Evolutionary conservation across 2,888 invertebrate species (phyloP), one percentile per base, ranked within the genome.

Genomic region (Parnassius mnemosyne): DNA sequence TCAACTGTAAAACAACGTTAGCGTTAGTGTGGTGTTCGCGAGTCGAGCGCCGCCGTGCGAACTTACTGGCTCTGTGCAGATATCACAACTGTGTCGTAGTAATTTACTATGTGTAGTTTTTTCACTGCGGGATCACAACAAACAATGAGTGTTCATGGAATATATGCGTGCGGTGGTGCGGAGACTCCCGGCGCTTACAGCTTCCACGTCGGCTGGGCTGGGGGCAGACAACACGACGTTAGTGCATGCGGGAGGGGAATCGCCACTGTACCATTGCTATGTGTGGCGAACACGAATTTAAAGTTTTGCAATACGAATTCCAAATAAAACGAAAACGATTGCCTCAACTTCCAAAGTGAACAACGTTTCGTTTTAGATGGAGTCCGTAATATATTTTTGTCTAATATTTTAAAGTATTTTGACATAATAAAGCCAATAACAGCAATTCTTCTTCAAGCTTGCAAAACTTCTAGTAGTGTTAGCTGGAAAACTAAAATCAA

Each of bases 1-100:
- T 95, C 95, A 92, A 92, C 95, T 95, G 94, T 83, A 94, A 94
- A 92, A 92, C 81, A 91, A 89, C 83, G 85, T 74, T 79, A 85
- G 80, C 73, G 86, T 89, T 90, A 89, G 84, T 83, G 81, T 77
- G 66, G 76, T 72, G 76, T 71, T 76, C 72, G 74, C 81, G 82
- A 72, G 11, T 76, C 82, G 83, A 76, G 74, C 78, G 79, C 76
- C 74, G 82, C 82, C 82, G 81, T 80, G 84, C 84, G 82, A 85
- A 87, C 89, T 89, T 86, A 87, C 87, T 78, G 78, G 83, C 75
- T 82, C 79, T 84, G 83, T 78, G 85, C 78, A 83, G 87, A 85
- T 83, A 86, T 89, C 89, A 88, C 89, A 86, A 90, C 87, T 88
- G 87, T 87, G 84, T 86, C 80, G 84, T 82, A 82, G 83, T 82